These are phyloP conservation scores for Malacoraja senta DNA, from an alignment of 2,797 vertebrate genomes.

Conservation along the genomic window DNA sequence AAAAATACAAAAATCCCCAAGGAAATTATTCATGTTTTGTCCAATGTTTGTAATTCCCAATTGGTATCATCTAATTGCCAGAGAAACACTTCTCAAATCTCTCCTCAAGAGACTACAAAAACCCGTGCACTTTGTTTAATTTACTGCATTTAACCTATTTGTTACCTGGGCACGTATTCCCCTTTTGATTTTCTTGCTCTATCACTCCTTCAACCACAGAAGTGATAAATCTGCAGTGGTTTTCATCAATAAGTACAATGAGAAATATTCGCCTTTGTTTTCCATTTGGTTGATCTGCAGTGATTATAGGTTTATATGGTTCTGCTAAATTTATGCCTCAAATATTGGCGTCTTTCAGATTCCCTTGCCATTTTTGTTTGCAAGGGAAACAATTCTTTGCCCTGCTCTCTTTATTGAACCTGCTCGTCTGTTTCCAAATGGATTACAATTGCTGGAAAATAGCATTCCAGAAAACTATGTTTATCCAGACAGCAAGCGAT, in stretches of 20 bases:
- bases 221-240: not conserved
- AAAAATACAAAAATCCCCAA: not conserved
- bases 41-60: not conserved
- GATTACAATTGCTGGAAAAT: not conserved
- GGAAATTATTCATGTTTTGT: not conserved
- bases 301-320: not conserved
- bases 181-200: not conserved
- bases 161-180: not conserved
- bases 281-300: not conserved
- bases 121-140: not conserved
- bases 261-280: not conserved
- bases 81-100: not conserved
- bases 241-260: not conserved
- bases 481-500: too few relatives aligned
- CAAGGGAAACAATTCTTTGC: not conserved
- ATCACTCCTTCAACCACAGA: not conserved
- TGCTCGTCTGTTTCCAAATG: not conserved
- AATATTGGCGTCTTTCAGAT: not conserved
- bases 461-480: too few relatives aligned
- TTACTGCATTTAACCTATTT: not conserved
- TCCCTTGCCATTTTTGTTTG: not conserved
- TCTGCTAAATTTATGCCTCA: not conserved
- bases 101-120: not conserved
- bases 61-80: not conserved
- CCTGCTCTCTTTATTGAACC: not conserved